Evolutionary conservation across 2,797 vertebrate genomes (phyloP).

Genomic region (Serranus cabrilla): DNA sequence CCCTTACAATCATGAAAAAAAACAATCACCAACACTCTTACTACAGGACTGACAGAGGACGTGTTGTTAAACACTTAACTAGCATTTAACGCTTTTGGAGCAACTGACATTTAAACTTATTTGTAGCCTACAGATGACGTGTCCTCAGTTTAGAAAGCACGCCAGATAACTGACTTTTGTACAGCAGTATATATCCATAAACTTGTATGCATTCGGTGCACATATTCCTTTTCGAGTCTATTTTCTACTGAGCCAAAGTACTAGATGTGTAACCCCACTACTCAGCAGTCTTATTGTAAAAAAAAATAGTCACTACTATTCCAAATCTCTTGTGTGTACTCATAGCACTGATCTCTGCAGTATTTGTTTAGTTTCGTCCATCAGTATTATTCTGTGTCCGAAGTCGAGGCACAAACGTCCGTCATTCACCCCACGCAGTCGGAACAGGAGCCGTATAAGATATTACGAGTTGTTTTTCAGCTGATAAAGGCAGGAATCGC

Average conservation of each 20-base stretch:
- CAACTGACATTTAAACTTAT: slow-evolving; percentile 20
- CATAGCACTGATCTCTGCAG: slow-evolving; percentile 79
- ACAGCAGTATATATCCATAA: slow-evolving; percentile 64
- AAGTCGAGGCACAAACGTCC: slow-evolving; percentile 35
- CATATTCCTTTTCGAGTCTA: slow-evolving; percentile 76
- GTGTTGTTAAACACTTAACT: slow-evolving; percentile 44
- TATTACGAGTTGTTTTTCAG: slow-evolving; percentile 20
- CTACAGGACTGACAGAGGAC: slow-evolving; percentile 25
- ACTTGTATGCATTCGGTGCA: slow-evolving; percentile 77
- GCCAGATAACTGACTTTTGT: slow-evolving; percentile 61
- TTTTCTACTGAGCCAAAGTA: slow-evolving; percentile 86
- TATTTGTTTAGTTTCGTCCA: slow-evolving; percentile 74
- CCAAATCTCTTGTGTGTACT: slow-evolving; percentile 64
- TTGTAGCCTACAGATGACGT: slow-evolving; percentile 46
- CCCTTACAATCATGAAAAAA: slow-evolving; percentile 20
- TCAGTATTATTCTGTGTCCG: slow-evolving; percentile 80
- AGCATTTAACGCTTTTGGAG: slow-evolving; percentile 60
- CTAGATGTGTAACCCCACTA: slow-evolving; percentile 72
- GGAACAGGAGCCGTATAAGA: slow-evolving; percentile 10
- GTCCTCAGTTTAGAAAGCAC: slow-evolving; percentile 40
- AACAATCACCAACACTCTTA: slow-evolving; percentile 36
- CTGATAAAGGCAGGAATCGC: slow-evolving; percentile 24
- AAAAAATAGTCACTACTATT: slow-evolving; percentile 71
- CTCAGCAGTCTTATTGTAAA: slow-evolving; percentile 74
- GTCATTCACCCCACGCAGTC: slow-evolving; percentile 23